Base-by-base conservation (phyloP, 35 echinoderm and acorn worm species). In the Anneissia japonica region DNA sequence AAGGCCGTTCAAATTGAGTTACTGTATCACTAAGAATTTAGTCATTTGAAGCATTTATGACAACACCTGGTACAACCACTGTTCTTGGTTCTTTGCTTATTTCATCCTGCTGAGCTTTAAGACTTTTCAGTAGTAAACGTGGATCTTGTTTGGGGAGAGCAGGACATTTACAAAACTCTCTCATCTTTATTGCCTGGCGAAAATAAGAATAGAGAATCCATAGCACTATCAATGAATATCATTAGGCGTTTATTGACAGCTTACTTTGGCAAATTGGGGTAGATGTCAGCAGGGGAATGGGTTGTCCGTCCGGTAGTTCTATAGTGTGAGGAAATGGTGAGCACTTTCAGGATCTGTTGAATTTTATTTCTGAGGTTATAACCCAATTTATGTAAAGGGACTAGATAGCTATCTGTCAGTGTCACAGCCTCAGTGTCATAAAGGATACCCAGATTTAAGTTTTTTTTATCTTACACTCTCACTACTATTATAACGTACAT, bases 121-220 rank as follows among this genome's bases (percentile, higher is more conserved):
- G 4, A 30, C 38, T 81, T 37, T 81, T 81, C 10, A 81, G 14
- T 30, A 81, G 3, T 39, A 38, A 2, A 31, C 82, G 13, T 46
- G 87, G 80, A 26, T 82, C 72, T 46, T 80, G 76, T 28, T 31
- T 19, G 28, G 91, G 91, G 0, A 93, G 75, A 40, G 64, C 38
- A 16, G 91, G 91, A 46, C 91, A 93, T 35, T 93, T 93, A 36
- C 86, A 93, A 13, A 56, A 36, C 36, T 88, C 36, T 51, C 91
- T 5, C 16, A 93, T 36, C 55, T 84, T 28, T 32, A 93, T 77
- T 23, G 86, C 91, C 91, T 93, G 81, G 30, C 3, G 46, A 30
- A 46, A 81, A 29, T 2, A 46, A 55, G 81, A 83, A 41, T 26
- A 34, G 51, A 74, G 28, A 80, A 80, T 80, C 17, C 19, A 55